A percentile compares a stretch with the other conserved stretches of the same genome.
These are phyloP conservation scores for Meiosimyza platycephala DNA, from an alignment of 2,888 invertebrate species.

Conservation along the genomic window DNA sequence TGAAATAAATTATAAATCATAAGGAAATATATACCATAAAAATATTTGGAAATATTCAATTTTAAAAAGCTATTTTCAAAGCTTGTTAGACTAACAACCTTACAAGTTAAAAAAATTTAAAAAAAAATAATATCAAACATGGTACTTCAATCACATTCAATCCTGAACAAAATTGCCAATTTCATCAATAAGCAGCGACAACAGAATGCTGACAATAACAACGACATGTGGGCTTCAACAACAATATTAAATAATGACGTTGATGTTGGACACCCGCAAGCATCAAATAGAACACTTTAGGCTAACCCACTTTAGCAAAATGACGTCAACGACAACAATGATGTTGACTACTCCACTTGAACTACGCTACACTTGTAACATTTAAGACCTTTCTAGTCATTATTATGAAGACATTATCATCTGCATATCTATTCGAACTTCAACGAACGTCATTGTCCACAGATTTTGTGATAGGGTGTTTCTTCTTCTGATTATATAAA, in stretches of 20 bases:
- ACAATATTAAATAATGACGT: too few relatives aligned
- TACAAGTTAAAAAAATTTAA: not conserved
- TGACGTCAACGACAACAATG: slow-evolving; percentile 5
- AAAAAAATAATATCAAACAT: not conserved
- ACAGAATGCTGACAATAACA: too few relatives aligned
- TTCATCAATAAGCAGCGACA: not conserved
- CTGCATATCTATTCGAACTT: slow-evolving; percentile 26
- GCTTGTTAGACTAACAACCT: not conserved
- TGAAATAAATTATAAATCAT: too few relatives aligned
- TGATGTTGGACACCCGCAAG: not conserved
- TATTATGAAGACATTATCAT: slow-evolving; percentile 10
- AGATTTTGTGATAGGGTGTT: not conserved
- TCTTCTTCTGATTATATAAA: too few relatives aligned
- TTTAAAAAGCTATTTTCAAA: too few relatives aligned
- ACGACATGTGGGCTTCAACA: too few relatives aligned
- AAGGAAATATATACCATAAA: too few relatives aligned
- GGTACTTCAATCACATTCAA: slow-evolving; percentile 11
- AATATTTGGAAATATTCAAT: too few relatives aligned
- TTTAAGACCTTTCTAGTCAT: not conserved
- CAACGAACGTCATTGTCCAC: slow-evolving; percentile 14
- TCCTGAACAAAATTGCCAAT: not conserved
- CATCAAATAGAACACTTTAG: not conserved
- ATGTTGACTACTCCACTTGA: not conserved
- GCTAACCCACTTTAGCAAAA: not conserved
- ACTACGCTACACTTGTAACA: not conserved